A percentile compares a stretch with the other conserved stretches of the same genome.
These are phyloP conservation scores for Meganola albula DNA, from an alignment of 2,888 invertebrate species.

Conservation along the genomic window DNA sequence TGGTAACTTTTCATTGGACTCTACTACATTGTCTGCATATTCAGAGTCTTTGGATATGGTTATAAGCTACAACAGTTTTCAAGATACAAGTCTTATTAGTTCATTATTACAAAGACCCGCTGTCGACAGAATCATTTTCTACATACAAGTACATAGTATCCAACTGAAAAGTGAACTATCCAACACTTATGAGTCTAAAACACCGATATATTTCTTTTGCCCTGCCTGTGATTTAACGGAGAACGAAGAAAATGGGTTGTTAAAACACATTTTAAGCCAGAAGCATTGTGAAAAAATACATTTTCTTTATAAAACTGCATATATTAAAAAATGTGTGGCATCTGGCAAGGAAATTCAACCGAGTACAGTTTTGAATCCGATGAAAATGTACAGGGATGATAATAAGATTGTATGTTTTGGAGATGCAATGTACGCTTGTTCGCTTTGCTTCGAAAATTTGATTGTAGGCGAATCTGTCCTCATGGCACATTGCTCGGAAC, in stretches of 20 bases:
- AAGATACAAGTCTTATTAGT: conserved; percentile 50
- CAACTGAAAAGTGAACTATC: conserved; percentile 46
- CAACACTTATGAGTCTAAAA: conserved; percentile 40
- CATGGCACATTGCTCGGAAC: conserved; percentile 56
- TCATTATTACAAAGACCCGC: conserved; percentile 57
- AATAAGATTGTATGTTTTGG: conserved; percentile 72
- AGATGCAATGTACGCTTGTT: conserved; percentile 62
- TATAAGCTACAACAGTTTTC: conserved; percentile 63
- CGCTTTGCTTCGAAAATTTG: conserved; percentile 61
- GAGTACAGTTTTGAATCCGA: conserved; percentile 62
- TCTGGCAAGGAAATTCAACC: conserved; percentile 63
- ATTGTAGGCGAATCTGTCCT: conserved; percentile 63
- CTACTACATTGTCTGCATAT: conserved; percentile 57
- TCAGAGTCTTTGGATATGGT: conserved; percentile 63
- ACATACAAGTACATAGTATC: conserved; percentile 65
- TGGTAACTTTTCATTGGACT: conserved; percentile 62
- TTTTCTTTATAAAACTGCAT: conserved; percentile 65
- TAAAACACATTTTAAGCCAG: conserved; percentile 56
- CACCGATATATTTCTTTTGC: conserved; percentile 49
- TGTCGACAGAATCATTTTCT: conserved; percentile 64
- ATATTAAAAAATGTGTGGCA: conserved; percentile 63
- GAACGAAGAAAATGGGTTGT: conserved; percentile 49
- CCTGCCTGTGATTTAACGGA: conserved; percentile 49
- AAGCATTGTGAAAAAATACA: conserved; percentile 64
- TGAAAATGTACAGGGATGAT: conserved; percentile 67